Base-by-base conservation (phyloP, 1,140 invertebrate species). In the Lordiphosa collinella region DNA sequence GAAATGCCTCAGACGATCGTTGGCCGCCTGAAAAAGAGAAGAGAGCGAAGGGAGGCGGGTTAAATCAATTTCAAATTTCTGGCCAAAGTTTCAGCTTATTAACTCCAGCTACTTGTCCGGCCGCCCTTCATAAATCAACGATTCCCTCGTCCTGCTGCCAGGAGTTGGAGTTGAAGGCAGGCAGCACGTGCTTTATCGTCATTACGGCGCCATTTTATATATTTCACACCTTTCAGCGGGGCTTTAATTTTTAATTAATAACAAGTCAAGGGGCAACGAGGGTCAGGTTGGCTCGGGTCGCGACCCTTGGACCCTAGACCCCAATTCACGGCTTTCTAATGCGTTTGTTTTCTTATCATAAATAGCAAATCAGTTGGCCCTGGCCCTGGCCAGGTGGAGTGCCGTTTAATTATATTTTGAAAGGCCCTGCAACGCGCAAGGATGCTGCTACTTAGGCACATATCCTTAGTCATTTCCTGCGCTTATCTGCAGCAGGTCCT, bases 1-100 rank as follows among this genome's bases (percentile, higher is more conserved):
- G 66, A 94, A 91, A 90, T 93, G 93, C 88, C 93, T 91, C 82
- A 95, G 90, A 87, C 94, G 91, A 89, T 95, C 94, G 90, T 94
- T 89, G 67, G 87, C 85, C 22, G 85, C 85, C 88, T 89, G 58
- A 16, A 68, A 63, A 37, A 34, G 46, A 29, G 36, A 7, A 16
- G 12, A 25, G 43, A 51, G 13, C n/a, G n/a, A n/a, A 36, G 12
- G 12, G 14, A 13, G 11, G 34, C 40, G 47, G 48, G 40, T 46
- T 36, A 71, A 75, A 78, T 71, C 62, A 84, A 84, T 78, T 78
- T 78, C 25, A 43, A 34, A 70, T 70, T 76, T 70, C 29, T 18
- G 18, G 18, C 8, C 14, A 50, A 46, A 34, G 38, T 49, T 52
- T 34, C 9, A 43, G 64, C 65, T 69, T 68, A 69, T 69, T 69